Evolutionary conservation across 2,113 vertebrate species (phyloP), one percentile per base, ranked within the genome.

Genomic region (Polypterus bichir): DNA sequence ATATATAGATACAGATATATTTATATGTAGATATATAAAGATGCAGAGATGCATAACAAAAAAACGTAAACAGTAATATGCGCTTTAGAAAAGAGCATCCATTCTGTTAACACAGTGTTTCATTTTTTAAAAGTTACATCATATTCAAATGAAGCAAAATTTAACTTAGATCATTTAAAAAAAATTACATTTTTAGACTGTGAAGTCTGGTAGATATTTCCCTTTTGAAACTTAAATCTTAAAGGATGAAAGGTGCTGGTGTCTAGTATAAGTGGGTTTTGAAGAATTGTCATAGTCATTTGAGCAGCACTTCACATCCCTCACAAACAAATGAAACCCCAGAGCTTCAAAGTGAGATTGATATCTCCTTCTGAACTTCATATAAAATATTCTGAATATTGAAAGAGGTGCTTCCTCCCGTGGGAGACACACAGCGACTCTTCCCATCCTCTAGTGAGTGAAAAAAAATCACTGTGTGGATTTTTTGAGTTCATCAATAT

Each of bases 281-380:
- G 84, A 86, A 81, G 83, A 87, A 88, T 83, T 76, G 80, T 76
- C 79, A 66, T 76, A 81, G 76, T 82, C 77, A 77, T 85, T 81
- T 79, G 75, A 73, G 77, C 72, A 74, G 72, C 71, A 75, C 83
- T 82, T 80, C 75, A 69, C 85, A 80, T 86, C 74, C 79, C 73
- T 75, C 82, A 71, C 82, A 86, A 87, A 87, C 85, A 89, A 88
- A 88, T 87, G 79, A 84, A 83, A 74, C 73, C 83, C 71, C 78
- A 3, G 54, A 66, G 74, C 74, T 75, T 86, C 84, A 89, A 87
- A 92, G 87, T 89, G 86, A 93, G 89, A 92, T 88, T 88, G 86
- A 91, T 92, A 89, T 82, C 82, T 84, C 80, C 77, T 82, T 83
- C 79, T 79, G 80, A 83, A 82, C 80, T 89, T 90, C 81, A 87